Evolutionary conservation across 64 coral and sea anemone genomes (phyloP), one percentile per base, ranked within the genome.

Genomic region (Pocillopora damicornis): DNA sequence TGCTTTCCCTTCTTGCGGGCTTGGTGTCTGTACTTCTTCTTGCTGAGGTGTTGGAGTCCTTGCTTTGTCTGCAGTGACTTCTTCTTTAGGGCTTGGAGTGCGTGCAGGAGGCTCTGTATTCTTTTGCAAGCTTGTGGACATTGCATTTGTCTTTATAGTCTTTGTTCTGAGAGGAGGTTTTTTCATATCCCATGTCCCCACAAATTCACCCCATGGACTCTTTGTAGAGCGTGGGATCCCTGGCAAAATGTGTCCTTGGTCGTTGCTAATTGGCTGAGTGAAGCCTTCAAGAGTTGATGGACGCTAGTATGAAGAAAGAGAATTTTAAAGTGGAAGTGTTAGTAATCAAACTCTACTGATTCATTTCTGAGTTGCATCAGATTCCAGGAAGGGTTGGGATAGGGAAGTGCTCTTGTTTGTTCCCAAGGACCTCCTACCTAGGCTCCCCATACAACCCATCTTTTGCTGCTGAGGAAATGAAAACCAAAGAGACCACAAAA

Each of bases 201-300:
- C 75, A 74, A 98, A 98, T 30, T 94, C 93, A 35, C 96, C 96
- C 96, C 96, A 98, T 13, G 96, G 93, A 51, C 87, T 95, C 23
- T 78, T 90, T 9, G 87, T 77, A 22, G 96, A 98, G 18, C 90
- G 85, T 34, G 93, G 92, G 1, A 98, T 92, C 34, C 96, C 96
- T 30, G 78, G 15, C 73, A 98, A 59, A n/a, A 98, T 90, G 61
- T 98, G 96, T 4, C 96, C 93, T 16, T 90, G 81, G 65, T 98
- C 87, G 64, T 98, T 94, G 63, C 92, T 92, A 58, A 98, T 98
- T 11, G 89, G 82, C 30, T 87, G 83, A 6, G 96, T 98, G 78
- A 92, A 98, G 30, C 96, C 96, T 80, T 98, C 93, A 8, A 98
- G 83, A 73, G 69, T 80, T 76, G 96, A 98, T 72, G 96, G 96